Conservation (phyloP, 2,113 vertebrate genomes). For the Puma concolor region DNA sequence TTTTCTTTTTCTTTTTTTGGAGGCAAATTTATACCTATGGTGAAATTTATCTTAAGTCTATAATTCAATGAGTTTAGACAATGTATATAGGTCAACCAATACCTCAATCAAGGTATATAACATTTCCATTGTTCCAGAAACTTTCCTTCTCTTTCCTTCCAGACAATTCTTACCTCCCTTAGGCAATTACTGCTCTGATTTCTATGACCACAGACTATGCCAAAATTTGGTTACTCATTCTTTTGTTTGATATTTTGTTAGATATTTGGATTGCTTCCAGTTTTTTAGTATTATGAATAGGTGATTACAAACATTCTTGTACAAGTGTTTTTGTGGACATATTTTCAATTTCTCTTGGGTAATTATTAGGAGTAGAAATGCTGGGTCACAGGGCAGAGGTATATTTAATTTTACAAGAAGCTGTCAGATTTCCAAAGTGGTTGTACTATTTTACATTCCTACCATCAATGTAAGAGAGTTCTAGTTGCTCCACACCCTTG, state of each 20-base stretch:
- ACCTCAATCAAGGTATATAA: neutral
- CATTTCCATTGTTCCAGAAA: neutral
- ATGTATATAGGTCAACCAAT: neutral
- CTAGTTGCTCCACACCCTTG: neutral
- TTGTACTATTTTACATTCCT: neutral
- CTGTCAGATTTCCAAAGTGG: neutral
- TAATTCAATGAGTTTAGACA: constrained; percentile 15
- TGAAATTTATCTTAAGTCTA: neutral
- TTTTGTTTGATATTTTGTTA: neutral
- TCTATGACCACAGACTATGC: neutral
- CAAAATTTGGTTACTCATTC: neutral
- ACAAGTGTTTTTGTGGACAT: neutral
- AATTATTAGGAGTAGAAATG: neutral
- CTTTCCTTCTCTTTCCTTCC: neutral
- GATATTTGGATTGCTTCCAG: neutral
- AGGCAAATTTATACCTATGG: neutral
- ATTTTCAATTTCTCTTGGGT: neutral
- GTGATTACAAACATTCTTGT: neutral
- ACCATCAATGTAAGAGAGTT: neutral
- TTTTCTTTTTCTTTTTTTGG: neutral
- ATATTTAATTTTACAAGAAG: neutral
- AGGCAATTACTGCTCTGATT: neutral
- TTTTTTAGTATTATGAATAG: neutral
- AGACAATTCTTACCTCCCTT: neutral
- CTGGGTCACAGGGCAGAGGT: neutral